Conservation (phyloP, 2,888 invertebrate genomes). For the Hemicrepidius hirtus region DNA sequence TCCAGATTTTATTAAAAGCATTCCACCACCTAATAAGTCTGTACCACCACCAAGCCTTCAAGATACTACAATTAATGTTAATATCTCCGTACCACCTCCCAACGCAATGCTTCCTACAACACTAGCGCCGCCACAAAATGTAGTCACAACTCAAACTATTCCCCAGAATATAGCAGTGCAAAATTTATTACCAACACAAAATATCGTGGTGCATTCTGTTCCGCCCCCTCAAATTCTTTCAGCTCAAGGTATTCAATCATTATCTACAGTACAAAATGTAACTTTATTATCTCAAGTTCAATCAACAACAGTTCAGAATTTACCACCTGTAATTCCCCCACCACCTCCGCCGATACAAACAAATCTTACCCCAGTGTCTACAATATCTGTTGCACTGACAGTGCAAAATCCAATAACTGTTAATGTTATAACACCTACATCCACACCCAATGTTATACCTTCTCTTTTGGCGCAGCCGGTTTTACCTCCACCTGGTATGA, state of each 20-base stretch:
- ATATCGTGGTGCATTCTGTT: slow-evolving; percentile 63
- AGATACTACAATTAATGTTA: slow-evolving; percentile 60
- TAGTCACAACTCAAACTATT: slow-evolving; percentile 47
- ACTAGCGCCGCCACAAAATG: slow-evolving; percentile 58
- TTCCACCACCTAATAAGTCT: slow-evolving; percentile 71
- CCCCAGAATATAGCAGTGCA: slow-evolving; percentile 54
- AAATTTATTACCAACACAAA: slow-evolving; percentile 59
- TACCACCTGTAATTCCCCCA: slow-evolving; percentile 45
- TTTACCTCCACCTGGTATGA: slow-evolving; percentile 62
- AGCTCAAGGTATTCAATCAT: slow-evolving; percentile 45
- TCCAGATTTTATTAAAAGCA: slow-evolving; percentile 69
- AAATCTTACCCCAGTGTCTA: slow-evolving; percentile 40
- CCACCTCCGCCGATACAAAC: slow-evolving; percentile 56
- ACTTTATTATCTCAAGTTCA: slow-evolving; percentile 49
- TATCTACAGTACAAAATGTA: slow-evolving; percentile 46
- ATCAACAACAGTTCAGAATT: slow-evolving; percentile 46
- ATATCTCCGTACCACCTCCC: slow-evolving; percentile 62
- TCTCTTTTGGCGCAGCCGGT: slow-evolving; percentile 70
- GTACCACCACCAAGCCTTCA: slow-evolving; percentile 69
- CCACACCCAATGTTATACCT: slow-evolving; percentile 65
- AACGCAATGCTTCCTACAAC: slow-evolving; percentile 55
- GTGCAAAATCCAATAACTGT: slow-evolving; percentile 58
- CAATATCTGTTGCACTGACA: slow-evolving; percentile 61
- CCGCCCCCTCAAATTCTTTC: slow-evolving; percentile 56
- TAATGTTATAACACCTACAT: slow-evolving; percentile 57